A percentile compares a stretch with the other conserved stretches of the same genome.
phyloP scores from a whole-genome alignment of 2,888 invertebrate species.

The Spicauda simplicius region DNA sequence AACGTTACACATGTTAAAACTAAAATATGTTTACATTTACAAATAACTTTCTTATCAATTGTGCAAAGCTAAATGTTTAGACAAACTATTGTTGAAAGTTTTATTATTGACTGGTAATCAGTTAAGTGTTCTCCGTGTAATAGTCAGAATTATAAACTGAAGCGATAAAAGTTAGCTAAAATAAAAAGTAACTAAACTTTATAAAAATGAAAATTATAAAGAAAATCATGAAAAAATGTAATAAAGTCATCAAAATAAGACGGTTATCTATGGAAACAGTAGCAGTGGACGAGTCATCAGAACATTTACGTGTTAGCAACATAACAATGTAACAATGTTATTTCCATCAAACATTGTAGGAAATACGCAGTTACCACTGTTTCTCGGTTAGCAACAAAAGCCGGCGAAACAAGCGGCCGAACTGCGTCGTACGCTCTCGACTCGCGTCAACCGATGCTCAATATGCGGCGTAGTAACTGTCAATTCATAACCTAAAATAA shows the following conservation, averaged over 20 bases:
- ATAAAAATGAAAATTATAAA: no score
- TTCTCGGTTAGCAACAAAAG: constrained; percentile 75
- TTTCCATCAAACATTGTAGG: constrained; percentile 45
- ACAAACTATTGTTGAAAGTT: no score
- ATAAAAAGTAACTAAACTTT: no score
- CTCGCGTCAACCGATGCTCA: constrained; percentile 58
- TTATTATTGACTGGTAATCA: no score
- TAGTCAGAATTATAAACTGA: no score
- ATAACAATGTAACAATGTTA: constrained; percentile 50
- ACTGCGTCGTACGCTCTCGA: constrained; percentile 70
- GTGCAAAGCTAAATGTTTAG: no score
- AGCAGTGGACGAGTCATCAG: not conserved
- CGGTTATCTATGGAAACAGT: no score
- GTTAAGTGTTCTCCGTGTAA: no score
- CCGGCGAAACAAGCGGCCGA: constrained; percentile 59
- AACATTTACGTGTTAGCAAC: constrained; percentile 34
- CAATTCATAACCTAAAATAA: constrained; percentile 66
- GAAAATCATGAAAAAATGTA: no score
- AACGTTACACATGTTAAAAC: no score
- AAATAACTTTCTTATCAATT: not conserved
- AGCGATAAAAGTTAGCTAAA: no score
- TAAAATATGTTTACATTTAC: not conserved
- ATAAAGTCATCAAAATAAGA: no score
- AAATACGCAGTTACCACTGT: constrained; percentile 70
- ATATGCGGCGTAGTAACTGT: constrained; percentile 73